phyloP scores from a whole-genome alignment of 1,140 invertebrate species.

The Laodelphax striatellus region DNA sequence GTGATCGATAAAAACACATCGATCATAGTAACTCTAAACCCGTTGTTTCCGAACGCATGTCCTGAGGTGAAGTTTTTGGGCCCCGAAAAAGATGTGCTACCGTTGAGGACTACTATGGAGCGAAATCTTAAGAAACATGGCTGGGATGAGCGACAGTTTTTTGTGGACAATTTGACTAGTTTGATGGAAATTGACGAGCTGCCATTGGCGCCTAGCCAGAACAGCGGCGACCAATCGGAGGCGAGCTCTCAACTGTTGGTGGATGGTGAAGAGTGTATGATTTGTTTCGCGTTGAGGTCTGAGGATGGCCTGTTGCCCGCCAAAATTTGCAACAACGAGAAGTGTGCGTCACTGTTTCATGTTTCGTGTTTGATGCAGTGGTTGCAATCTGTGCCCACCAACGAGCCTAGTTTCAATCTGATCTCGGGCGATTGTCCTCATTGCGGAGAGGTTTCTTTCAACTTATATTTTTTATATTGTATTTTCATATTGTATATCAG shows the following conservation, averaged over 20 bases:
- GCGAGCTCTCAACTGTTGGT: slow-evolving; percentile 21
- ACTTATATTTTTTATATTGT: too few species aligned
- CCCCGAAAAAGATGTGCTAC: slow-evolving; percentile 26
- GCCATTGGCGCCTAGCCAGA: background rate
- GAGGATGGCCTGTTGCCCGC: slow-evolving; percentile 26
- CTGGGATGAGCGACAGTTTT: slow-evolving; percentile 1
- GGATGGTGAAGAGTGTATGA: slow-evolving; percentile 32
- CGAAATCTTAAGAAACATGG: slow-evolving; percentile 22
- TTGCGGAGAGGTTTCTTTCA: slow-evolving; percentile 32
- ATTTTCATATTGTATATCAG: too few species aligned
- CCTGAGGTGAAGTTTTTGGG: slow-evolving; percentile 33
- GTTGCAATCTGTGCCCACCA: slow-evolving; percentile 28
- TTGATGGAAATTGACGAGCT: slow-evolving; percentile 1
- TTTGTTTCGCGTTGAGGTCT: slow-evolving; percentile 30
- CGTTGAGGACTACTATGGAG: slow-evolving; percentile 24
- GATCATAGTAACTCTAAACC: slow-evolving; percentile 29
- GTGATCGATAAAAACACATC: slow-evolving; percentile 25
- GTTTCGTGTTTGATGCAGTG: slow-evolving; percentile 32
- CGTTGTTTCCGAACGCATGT: slow-evolving; percentile 22
- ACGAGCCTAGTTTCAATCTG: slow-evolving; percentile 29
- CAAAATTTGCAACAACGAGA: slow-evolving; percentile 32
- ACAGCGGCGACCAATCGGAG: background rate
- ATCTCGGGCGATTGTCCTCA: slow-evolving; percentile 33
- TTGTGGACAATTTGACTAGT: background rate
- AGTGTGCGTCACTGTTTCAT: slow-evolving; percentile 31